These are phyloP conservation scores for Ochotona princeps DNA, from an alignment of 2,113 vertebrate species.

Conservation along the genomic window DNA sequence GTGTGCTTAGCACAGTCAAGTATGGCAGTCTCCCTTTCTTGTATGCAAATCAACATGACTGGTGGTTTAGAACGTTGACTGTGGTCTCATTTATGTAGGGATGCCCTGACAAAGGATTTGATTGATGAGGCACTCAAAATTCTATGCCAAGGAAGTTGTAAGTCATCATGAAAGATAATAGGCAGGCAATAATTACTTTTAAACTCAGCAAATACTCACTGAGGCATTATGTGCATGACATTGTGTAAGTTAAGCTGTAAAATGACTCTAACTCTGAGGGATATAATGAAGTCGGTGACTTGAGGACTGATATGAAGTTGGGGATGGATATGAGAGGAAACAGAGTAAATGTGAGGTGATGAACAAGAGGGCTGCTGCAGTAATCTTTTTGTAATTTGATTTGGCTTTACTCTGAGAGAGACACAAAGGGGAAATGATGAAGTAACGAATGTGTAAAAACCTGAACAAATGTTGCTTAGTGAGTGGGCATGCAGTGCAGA, in stretches of 20 bases:
- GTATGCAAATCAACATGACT: neutral
- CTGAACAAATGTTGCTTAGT: neutral
- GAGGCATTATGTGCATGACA: neutral
- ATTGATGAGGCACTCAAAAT: neutral
- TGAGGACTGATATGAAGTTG: neutral
- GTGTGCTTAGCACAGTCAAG: neutral
- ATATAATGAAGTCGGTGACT: neutral
- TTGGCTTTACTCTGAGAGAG: neutral
- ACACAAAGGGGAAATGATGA: neutral
- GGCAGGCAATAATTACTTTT: neutral
- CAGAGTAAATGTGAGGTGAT: neutral
- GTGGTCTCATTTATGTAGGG: neutral
- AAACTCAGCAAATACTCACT: conserved; percentile 19
- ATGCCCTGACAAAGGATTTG: neutral
- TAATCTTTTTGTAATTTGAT: neutral
- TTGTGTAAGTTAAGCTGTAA: neutral
- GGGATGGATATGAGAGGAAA: neutral
- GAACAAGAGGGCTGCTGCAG: neutral
- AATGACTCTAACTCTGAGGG: neutral
- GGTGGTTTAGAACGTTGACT: neutral
- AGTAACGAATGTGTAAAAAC: neutral
- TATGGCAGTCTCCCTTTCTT: neutral
- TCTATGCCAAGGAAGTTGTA: neutral
- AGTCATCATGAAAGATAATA: conserved; percentile 10
- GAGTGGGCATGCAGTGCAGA: neutral